Conservation (phyloP, 53 echinoderm and acorn worm species). For the Hippasteria phrygiana region DNA sequence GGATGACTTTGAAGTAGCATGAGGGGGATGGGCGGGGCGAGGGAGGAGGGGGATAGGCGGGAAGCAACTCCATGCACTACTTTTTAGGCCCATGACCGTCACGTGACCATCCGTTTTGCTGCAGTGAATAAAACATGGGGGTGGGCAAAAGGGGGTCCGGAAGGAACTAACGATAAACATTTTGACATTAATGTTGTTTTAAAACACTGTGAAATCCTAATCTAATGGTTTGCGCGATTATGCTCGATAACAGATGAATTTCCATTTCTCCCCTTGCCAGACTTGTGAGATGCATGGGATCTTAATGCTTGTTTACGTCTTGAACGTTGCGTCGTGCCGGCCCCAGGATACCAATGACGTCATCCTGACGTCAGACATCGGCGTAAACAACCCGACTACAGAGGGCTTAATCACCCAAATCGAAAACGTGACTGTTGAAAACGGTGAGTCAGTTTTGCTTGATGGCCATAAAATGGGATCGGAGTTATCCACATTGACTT, state of each 20-base stretch:
- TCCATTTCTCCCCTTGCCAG: not conserved
- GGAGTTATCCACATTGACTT: not conserved
- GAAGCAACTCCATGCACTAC: no score
- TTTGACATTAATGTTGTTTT: no score
- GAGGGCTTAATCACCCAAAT: not conserved
- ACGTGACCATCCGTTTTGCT: no score
- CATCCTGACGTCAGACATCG: constrained; percentile 2
- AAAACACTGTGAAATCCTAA: no score
- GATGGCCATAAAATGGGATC: not conserved
- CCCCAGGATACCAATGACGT: constrained; percentile 45
- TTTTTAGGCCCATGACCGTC: no score
- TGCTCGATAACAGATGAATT: not conserved
- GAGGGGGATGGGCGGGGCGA: no score
- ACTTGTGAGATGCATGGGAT: not conserved
- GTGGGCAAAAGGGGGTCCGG: no score
- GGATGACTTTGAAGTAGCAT: no score
- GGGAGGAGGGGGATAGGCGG: no score
- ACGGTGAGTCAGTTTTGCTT: not conserved
- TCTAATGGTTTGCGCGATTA: no score
- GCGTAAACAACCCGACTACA: not conserved
- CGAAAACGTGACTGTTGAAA: constrained; percentile 19
- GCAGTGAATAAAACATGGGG: no score
- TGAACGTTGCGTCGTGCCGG: constrained; percentile 21
- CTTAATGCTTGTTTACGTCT: constrained; percentile 10
- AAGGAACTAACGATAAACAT: no score